Conservation (phyloP, 2,113 vertebrate genomes). For the Rafetus swinhoei region DNA sequence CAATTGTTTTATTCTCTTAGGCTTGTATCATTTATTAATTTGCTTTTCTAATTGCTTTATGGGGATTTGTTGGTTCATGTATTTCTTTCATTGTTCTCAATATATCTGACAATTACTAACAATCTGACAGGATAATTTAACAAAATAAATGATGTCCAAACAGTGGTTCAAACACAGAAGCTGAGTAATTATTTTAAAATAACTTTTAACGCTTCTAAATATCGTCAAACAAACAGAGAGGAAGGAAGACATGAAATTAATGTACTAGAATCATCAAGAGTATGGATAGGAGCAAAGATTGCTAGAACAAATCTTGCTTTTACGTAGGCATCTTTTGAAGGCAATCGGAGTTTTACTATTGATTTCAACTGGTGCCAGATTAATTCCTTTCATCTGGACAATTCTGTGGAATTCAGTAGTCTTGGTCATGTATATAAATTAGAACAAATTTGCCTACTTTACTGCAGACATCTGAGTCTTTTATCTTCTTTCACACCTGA, state of each 20-base stretch:
- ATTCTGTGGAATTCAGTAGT: neutral
- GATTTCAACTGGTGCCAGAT: neutral
- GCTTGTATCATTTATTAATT: constrained; percentile 55
- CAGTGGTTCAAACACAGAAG: constrained; percentile 32
- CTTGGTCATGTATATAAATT: neutral
- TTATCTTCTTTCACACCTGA: neutral
- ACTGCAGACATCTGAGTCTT: neutral
- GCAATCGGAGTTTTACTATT: neutral
- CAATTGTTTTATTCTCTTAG: constrained; percentile 48
- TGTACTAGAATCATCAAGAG: neutral
- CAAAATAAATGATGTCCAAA: constrained; percentile 19
- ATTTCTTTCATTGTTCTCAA: constrained; percentile 47
- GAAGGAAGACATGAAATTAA: neutral
- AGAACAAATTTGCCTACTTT: neutral
- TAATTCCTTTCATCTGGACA: neutral
- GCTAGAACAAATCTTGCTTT: neutral
- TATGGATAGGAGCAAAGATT: neutral
- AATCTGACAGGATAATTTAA: constrained; percentile 60
- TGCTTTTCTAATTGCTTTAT: constrained; percentile 69
- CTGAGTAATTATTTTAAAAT: constrained; percentile 52
- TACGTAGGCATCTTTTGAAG: neutral
- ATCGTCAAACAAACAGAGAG: neutral
- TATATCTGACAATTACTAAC: constrained; percentile 56
- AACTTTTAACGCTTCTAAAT: neutral
- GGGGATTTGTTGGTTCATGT: constrained; percentile 56